Evolutionary conservation across 2,797 vertebrate species (phyloP), one percentile per base, ranked within the genome.

Genomic region (Sciaenops ocellatus): DNA sequence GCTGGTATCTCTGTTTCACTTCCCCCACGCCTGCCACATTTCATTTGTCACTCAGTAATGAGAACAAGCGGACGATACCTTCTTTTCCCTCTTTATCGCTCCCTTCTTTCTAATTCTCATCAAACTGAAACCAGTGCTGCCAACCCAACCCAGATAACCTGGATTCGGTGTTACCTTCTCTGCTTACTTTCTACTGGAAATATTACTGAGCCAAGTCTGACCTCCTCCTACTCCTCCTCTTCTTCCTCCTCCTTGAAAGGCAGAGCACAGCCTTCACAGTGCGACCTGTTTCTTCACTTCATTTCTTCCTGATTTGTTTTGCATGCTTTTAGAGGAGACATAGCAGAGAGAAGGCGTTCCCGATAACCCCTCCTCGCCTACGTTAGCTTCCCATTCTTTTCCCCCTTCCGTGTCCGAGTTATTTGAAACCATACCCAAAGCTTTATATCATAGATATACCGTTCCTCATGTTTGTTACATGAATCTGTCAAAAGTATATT

Each of bases 401-500:
- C 61, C 51, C 42, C 28, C 56, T 5, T 8, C 48, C 15, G 3
- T 57, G 60, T 68, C 73, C 79, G 24, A 85, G 84, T 85, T 85
- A 85, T 92, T 94, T 89, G 75, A 91, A 94, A 90, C 82, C 96
- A 96, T 94, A 95, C 96, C 96, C 92, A 94, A 92, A 96, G 96
- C 96, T 96, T 95, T 95, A 96, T 97, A 97, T 96, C 96, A 97
- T 97, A 97, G 97, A 97, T 95, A 95, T 96, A 96, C 95, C 95
- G 96, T 97, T 98, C 97, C 96, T 97, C 96, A 95, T 97, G 97
- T 99, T 99, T 99, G 97, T 97, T 98, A 99, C 97, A 98, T 98
- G 97, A 98, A 98, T 97, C 97, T 98, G 97, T 99, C 97, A 97
- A 90, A 97, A 98, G 96, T 99, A 98, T 99, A 99, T 99, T 99